phyloP scores from a whole-genome alignment of 2,797 vertebrate genomes.

The Bovichtus diacanthus region DNA sequence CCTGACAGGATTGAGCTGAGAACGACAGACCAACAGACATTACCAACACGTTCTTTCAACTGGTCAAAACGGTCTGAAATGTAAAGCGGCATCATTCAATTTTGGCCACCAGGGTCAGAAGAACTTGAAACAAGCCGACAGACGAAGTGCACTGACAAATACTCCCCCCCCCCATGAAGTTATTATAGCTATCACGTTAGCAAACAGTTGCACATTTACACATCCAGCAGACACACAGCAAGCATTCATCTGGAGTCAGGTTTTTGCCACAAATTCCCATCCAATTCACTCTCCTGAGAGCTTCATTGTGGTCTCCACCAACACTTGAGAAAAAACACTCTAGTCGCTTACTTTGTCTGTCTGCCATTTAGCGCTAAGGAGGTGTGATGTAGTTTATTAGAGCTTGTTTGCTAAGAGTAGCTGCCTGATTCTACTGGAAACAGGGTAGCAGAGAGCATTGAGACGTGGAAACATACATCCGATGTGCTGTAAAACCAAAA shows the following conservation, averaged over 20 bases:
- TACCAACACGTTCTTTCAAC: background rate
- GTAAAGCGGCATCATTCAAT: background rate
- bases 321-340: too few relatives aligned
- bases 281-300: background rate
- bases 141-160: too few relatives aligned
- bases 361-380: too few relatives aligned
- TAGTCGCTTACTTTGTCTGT: too few relatives aligned
- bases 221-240: background rate
- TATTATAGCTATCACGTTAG: too few relatives aligned
- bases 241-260: background rate
- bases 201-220: background rate
- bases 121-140: background rate
- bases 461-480: too few relatives aligned
- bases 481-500: background rate
- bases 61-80: background rate
- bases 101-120: background rate
- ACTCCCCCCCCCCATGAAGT: too few relatives aligned
- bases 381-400: too few relatives aligned
- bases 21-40: slow-evolving; percentile 27
- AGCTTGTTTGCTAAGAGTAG: too few relatives aligned
- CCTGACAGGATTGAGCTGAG: slow-evolving; percentile 88
- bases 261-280: background rate
- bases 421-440: too few relatives aligned
- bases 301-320: too few relatives aligned
- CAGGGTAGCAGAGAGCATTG: too few relatives aligned